phyloP scores from a whole-genome alignment of 2,888 invertebrate genomes.

The Rhamphomyia laevipes region DNA sequence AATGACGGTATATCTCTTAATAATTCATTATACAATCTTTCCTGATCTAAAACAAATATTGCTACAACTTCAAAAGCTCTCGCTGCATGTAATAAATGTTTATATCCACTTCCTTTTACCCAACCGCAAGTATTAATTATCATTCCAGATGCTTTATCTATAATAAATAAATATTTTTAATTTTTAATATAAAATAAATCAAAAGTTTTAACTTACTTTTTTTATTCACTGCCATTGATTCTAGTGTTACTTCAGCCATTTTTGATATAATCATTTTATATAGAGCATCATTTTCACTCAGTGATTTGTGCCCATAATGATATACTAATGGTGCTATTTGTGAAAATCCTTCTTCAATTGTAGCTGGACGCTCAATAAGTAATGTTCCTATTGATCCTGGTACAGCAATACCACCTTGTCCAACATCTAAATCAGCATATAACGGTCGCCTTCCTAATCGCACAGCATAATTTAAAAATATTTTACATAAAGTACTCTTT shows the following conservation, averaged over 20 bases:
- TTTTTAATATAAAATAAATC: neutral
- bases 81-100: constrained; percentile 73
- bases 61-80: constrained; percentile 93
- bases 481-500: constrained; percentile 79
- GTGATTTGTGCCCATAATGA: constrained; percentile 80
- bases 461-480: constrained; percentile 91
- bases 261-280: constrained; percentile 75
- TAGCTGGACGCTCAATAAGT: constrained; percentile 83
- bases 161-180: constrained; percentile 2
- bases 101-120: constrained; percentile 88
- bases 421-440: constrained; percentile 90
- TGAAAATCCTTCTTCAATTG: constrained; percentile 90
- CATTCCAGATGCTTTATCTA: constrained; percentile 75
- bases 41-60: constrained; percentile 91
- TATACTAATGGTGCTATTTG: constrained; percentile 87
- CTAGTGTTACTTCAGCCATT: constrained; percentile 74
- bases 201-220: constrained; percentile 51
- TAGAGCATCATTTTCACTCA: constrained; percentile 63
- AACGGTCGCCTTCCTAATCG: constrained; percentile 79
- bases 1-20: constrained; percentile 86
- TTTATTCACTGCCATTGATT: constrained; percentile 74
- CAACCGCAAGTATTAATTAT: constrained; percentile 97
- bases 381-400: constrained; percentile 87
- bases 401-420: constrained; percentile 84
- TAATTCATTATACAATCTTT: constrained; percentile 87